Conservation (phyloP, 2,113 vertebrate genomes). For the Philantomba maxwellii region DNA sequence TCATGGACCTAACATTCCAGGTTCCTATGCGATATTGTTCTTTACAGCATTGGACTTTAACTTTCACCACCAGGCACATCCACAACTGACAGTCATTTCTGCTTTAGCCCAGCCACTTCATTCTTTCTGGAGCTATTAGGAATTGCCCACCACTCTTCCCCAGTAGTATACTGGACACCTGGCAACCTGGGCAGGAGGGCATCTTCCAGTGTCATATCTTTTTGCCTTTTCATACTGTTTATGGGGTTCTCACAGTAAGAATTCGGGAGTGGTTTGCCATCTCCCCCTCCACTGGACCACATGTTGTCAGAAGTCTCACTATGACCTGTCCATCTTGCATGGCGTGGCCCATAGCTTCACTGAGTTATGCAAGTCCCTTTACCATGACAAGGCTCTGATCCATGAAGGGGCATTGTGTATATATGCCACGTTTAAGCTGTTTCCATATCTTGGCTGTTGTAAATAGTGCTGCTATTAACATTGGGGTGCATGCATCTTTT, state of each 20-base stretch:
- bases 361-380: neutral
- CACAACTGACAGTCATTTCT: accelerated
- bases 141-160: neutral
- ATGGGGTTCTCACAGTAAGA: neutral
- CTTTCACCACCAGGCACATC: neutral
- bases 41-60: neutral
- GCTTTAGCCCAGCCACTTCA: neutral
- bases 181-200: neutral
- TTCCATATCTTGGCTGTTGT: neutral
- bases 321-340: neutral
- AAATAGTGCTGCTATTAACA: neutral
- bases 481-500: neutral
- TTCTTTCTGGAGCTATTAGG: neutral
- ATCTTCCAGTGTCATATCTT: neutral
- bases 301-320: neutral
- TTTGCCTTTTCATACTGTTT: neutral
- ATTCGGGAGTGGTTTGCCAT: neutral
- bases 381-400: neutral
- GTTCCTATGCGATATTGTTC: neutral
- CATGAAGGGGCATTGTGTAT: neutral
- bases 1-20: neutral
- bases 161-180: neutral
- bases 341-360: neutral
- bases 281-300: neutral
- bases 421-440: neutral